Percentiles rank a stretch among this genome's conserved stretches.
phyloP scores from a whole-genome alignment of 2,888 invertebrate species.

The Melieria picta region DNA sequence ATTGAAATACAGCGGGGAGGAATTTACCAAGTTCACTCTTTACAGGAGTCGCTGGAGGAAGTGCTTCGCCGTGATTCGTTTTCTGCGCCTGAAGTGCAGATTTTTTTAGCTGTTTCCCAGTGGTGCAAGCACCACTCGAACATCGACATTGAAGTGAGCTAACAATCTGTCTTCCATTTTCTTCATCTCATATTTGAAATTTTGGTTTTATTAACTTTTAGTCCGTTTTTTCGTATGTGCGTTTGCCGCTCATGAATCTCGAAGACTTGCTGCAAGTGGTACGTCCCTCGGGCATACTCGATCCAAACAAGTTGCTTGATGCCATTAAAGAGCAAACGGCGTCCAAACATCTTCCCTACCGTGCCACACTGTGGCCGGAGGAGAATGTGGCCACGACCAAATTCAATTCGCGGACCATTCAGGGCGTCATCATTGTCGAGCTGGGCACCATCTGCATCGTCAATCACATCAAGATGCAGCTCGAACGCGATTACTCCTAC shows the following conservation, averaged over 20 bases:
- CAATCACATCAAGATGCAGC: conserved; percentile 90
- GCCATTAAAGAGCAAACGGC: conserved; percentile 90
- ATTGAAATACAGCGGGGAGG: too few relatives aligned
- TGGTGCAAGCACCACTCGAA: conserved; percentile 87
- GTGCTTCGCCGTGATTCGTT: conserved; percentile 93
- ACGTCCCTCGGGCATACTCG: conserved; percentile 85
- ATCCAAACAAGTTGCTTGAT: conserved; percentile 91
- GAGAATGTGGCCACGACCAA: conserved; percentile 89
- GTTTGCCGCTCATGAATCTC: conserved; percentile 88
- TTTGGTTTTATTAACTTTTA: conserved; percentile 43
- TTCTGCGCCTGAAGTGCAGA: conserved; percentile 94
- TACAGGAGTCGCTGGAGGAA: conserved; percentile 79
- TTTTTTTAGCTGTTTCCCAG: conserved; percentile 87
- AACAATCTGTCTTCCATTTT: background rate
- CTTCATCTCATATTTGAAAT: background rate
- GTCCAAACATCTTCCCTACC: conserved; percentile 82
- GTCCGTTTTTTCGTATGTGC: conserved; percentile 73
- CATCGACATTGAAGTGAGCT: conserved; percentile 60
- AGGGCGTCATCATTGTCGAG: conserved; percentile 89
- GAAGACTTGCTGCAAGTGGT: conserved; percentile 90
- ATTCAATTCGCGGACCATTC: conserved; percentile 85
- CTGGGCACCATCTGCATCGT: conserved; percentile 87
- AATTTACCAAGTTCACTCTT: background rate
- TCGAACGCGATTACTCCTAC: conserved; percentile 83
- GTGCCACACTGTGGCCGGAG: conserved; percentile 84